Conservation (phyloP, 2,888 invertebrate species). For the Drosophila neoperkinsi region DNA sequence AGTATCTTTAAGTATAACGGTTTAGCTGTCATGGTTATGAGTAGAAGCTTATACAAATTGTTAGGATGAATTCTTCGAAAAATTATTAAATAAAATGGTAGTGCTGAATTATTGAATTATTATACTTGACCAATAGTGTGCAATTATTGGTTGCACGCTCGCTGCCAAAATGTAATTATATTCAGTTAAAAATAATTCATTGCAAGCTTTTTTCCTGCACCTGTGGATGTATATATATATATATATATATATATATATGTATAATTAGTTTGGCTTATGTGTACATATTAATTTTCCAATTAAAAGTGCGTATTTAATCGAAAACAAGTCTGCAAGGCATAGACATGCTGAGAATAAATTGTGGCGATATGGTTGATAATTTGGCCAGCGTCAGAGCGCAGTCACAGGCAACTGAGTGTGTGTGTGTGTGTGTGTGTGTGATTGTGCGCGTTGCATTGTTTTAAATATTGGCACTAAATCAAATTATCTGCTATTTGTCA, state of each 20-base stretch:
- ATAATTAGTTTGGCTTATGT: conserved; percentile 1
- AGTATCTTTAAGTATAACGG: not conserved
- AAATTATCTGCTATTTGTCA: conserved; percentile 79
- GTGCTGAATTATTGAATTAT: not conserved
- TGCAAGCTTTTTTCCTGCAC: not conserved
- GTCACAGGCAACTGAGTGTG: conserved; percentile 1
- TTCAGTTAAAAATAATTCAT: not conserved
- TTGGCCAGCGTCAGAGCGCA: not conserved
- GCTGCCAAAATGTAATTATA: not conserved
- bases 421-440: conserved; percentile 1
- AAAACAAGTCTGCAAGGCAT: conserved; percentile 16
- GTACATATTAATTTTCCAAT: conserved; percentile 36
- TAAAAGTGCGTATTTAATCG: conserved; percentile 34
- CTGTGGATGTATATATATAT: not conserved
- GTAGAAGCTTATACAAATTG: not conserved
- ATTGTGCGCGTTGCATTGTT: conserved; percentile 52
- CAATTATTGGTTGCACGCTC: not conserved
- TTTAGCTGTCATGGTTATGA: not conserved
- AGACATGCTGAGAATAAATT: conserved; percentile 7
- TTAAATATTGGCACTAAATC: conserved; percentile 77
- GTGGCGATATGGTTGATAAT: conserved; percentile 10
- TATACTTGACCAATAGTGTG: not conserved
- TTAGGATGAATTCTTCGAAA: not conserved
- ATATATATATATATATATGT: not conserved
- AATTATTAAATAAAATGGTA: not conserved